Base-by-base conservation (phyloP, 1,140 invertebrate species). In the Galleria mellonella region DNA sequence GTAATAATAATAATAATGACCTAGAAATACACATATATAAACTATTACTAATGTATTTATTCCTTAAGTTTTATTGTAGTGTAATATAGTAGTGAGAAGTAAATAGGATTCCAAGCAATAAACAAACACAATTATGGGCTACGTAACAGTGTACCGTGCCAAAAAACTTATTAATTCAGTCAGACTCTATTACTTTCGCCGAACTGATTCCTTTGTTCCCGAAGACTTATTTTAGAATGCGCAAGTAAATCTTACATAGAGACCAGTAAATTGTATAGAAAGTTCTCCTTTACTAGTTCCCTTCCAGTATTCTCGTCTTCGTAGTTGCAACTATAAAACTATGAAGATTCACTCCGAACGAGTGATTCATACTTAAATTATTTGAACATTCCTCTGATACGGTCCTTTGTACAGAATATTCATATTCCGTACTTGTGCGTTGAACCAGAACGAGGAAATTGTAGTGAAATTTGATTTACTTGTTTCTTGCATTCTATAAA, bases 131-230 rank as follows among this genome's bases (percentile, higher is more conserved):
- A n/a, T n/a, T n/a, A n/a, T n/a, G n/a, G n/a, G n/a, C n/a, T 23
- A 23, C 2, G 17, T 14, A 44, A 30, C 32, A 44, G 13, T 17
- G 39, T 55, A 57, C 36, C 41, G 48, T 73, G 73, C 73, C 73
- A 77, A 77, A 77, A 77, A 72, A 69, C 67, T 75, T 68, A 71
- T 74, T 77, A 77, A 76, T 69, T 55, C 59, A 63, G 61, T 72
- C 67, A 49, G 51, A 57, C 48, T 52, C 47, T 55, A 64, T 75
- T 72, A 71, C 55, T 65, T 37, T 49, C 66, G 56, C 47, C 40
- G 35, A 62, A 65, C 57, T 58, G 51, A 72, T 51, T 67, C 55
- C 56, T 66, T 67, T 76, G 63, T 72, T 64, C 47, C n/a, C 48
- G 8, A 15, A 9, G 23, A 30, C 10, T 38, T 44, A 32, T 47